These are phyloP conservation scores for Scaptodrosophila latifasciaeformis DNA, from an alignment of 2,888 invertebrate species.

Conservation along the genomic window DNA sequence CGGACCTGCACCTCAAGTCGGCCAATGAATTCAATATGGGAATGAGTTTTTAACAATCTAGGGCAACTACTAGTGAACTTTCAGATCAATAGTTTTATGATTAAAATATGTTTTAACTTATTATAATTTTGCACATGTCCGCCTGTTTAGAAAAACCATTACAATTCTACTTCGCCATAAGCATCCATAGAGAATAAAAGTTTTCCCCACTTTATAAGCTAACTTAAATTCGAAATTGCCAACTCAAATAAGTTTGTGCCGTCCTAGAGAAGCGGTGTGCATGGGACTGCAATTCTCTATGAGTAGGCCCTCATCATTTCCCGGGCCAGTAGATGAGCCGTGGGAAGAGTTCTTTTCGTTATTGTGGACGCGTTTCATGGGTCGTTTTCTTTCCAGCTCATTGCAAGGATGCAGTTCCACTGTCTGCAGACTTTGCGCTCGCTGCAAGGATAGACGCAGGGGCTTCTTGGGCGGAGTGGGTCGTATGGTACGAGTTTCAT, in stretches of 20 bases:
- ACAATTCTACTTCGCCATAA: too few relatives aligned
- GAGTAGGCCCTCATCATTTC: slow-evolving; percentile 49
- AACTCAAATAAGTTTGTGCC: slow-evolving; percentile 71
- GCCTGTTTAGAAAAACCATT: slow-evolving; percentile 44
- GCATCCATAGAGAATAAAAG: too few relatives aligned
- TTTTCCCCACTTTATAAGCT: too few relatives aligned
- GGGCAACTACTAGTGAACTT: slow-evolving; percentile 8
- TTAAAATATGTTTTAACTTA: slow-evolving; percentile 21
- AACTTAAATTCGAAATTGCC: too few relatives aligned
- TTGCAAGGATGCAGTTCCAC: slow-evolving; percentile 74
- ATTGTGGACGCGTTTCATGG: slow-evolving; percentile 72
- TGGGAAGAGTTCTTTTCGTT: slow-evolving; percentile 51
- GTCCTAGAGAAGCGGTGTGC: slow-evolving; percentile 72
- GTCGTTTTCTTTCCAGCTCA: slow-evolving; percentile 72
- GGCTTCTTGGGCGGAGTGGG: slow-evolving; percentile 92
- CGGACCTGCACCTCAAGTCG: too few relatives aligned
- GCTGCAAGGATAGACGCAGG: slow-evolving; percentile 85
- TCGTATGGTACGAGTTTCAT: slow-evolving; percentile 76
- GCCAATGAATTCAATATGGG: too few relatives aligned
- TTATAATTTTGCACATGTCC: slow-evolving; percentile 65
- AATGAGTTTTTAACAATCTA: too few relatives aligned
- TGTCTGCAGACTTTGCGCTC: slow-evolving; percentile 88
- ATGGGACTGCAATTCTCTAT: slow-evolving; percentile 69
- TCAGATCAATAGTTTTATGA: too few relatives aligned
- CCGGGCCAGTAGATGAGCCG: slow-evolving; percentile 35